phyloP scores from a whole-genome alignment of 2,113 vertebrate species.

The Odocoileus hemionus region DNA sequence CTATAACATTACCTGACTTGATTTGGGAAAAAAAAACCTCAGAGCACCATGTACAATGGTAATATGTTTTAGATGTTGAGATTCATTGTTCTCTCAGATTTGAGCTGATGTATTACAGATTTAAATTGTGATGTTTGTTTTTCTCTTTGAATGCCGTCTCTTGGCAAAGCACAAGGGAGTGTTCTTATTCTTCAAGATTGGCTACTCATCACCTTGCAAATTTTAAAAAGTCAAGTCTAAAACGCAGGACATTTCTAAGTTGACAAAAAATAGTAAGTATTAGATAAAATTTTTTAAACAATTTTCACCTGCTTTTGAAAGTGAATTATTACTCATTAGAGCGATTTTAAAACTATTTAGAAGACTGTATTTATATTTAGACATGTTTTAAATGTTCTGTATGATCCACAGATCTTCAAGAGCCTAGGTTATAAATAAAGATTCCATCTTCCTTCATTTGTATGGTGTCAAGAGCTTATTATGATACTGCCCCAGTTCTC shows the following conservation, averaged over 20 bases:
- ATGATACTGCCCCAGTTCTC: neutral
- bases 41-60: conserved; percentile 20
- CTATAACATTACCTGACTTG: conserved; percentile 58
- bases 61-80: conserved; percentile 59
- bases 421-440: neutral
- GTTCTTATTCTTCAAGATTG: conserved; percentile 26
- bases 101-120: conserved; percentile 58
- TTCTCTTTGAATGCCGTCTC: conserved; percentile 48
- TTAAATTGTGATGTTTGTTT: conserved; percentile 56
- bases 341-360: neutral
- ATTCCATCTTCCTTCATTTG: neutral
- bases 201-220: neutral
- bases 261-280: neutral
- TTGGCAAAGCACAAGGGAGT: neutral
- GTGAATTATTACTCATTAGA: neutral
- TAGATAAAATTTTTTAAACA: neutral
- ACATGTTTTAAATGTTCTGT: neutral
- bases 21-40: conserved; percentile 39
- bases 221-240: conserved; percentile 30
- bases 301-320: neutral
- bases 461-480: neutral
- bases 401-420: neutral
- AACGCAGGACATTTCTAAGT: neutral
- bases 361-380: neutral
- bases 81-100: conserved; percentile 58